Percentiles rank a stretch among this genome's conserved stretches.
phyloP scores from a whole-genome alignment of 2,888 invertebrate species.

The Ecdyonurus torrentis region DNA sequence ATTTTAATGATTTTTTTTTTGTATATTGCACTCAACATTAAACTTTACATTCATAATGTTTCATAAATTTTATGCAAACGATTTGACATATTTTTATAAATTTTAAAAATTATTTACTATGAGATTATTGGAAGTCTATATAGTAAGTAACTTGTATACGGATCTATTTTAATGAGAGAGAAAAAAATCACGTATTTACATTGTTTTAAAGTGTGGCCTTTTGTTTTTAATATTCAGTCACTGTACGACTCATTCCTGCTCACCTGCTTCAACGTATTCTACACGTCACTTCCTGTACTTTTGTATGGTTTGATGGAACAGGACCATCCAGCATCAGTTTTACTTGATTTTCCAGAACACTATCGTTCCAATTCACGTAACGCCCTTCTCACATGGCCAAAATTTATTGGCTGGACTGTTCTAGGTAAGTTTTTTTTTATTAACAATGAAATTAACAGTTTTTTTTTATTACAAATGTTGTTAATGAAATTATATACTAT shows the following conservation, averaged over 20 bases:
- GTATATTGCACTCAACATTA: no score
- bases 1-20: no score
- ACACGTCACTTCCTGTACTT: slow-evolving; percentile 57
- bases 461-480: no score
- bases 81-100: no score
- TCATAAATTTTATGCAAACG: no score
- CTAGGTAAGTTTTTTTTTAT: slow-evolving; percentile 23
- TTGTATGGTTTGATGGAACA: slow-evolving; percentile 61
- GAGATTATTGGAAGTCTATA: no score
- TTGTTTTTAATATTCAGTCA: slow-evolving; percentile 29
- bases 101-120: no score
- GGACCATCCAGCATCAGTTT: slow-evolving; percentile 35
- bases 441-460: no score
- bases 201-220: slow-evolving; percentile 27
- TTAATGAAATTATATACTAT: no score
- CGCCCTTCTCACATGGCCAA: slow-evolving; percentile 39
- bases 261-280: slow-evolving; percentile 57
- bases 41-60: no score
- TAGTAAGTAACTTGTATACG: background rate
- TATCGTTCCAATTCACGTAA: slow-evolving; percentile 48
- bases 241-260: slow-evolving; percentile 59
- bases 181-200: background rate
- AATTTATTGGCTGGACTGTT: slow-evolving; percentile 44
- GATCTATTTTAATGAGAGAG: background rate
- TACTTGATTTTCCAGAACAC: slow-evolving; percentile 43